These are phyloP conservation scores for Spea bombifrons DNA, from an alignment of 2,113 vertebrate species.

Conservation along the genomic window DNA sequence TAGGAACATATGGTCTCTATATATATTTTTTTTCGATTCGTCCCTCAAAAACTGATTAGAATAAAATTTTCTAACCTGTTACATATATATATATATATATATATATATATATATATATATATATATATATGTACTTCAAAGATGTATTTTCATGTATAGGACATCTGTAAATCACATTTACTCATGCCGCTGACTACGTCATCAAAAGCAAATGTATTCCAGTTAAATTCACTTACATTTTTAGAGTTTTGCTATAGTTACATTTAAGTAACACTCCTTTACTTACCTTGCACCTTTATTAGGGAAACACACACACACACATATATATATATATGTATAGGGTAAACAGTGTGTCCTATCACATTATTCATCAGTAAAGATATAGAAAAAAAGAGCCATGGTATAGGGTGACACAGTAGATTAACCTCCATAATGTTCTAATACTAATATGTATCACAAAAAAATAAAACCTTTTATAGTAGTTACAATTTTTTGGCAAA, in stretches of 20 bases:
- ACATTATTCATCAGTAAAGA: too few species aligned
- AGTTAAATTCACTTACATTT: conserved; percentile 14
- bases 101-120: conserved; percentile 1
- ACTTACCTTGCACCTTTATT: background rate
- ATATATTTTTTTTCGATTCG: background rate
- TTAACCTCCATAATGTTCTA: too few species aligned
- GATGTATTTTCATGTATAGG: conserved; percentile 16
- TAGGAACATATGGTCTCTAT: conserved; percentile 9
- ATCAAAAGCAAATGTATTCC: conserved; percentile 23
- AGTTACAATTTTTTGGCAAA: too few species aligned
- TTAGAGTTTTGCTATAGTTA: background rate
- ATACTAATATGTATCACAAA: too few species aligned
- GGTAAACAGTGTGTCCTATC: too few species aligned
- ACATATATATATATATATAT: conserved; percentile 1
- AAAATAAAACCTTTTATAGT: too few species aligned
- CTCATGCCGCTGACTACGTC: conserved; percentile 9
- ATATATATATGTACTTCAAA: conserved; percentile 32
- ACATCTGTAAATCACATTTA: conserved; percentile 16
- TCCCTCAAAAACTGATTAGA: background rate
- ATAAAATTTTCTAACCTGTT: background rate
- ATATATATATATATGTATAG: too few species aligned
- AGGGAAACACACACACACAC: too few species aligned
- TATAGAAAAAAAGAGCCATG: too few species aligned
- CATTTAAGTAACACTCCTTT: too few species aligned
- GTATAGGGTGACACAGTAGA: too few species aligned